These are phyloP conservation scores for Brachyopa scutellaris DNA, from an alignment of 2,888 invertebrate genomes.

Conservation along the genomic window DNA sequence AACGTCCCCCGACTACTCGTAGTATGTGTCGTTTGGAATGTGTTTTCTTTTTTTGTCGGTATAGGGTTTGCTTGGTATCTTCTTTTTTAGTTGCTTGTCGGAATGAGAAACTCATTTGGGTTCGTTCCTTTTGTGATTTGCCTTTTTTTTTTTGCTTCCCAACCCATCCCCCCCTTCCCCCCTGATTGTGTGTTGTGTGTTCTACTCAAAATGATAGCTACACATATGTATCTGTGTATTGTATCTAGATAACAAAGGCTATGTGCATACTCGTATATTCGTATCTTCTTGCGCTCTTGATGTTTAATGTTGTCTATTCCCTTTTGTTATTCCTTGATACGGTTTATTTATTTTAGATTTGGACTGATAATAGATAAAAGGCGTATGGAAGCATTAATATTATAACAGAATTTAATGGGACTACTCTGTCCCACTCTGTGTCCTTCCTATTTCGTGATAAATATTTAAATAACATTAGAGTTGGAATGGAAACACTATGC, in stretches of 20 bases:
- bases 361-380: constrained; percentile 54
- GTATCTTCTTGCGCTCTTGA: constrained; percentile 29
- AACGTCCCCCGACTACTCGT: constrained; percentile 48
- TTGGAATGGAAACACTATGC: constrained; percentile 1
- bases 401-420: constrained; percentile 59
- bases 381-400: constrained; percentile 61
- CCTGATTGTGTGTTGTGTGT: neutral
- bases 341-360: constrained; percentile 70
- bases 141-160: neutral
- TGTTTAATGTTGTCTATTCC: constrained; percentile 66
- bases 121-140: constrained; percentile 63
- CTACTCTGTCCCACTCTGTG: neutral
- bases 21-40: constrained; percentile 41
- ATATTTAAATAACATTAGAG: constrained; percentile 34
- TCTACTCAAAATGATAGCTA: constrained; percentile 45
- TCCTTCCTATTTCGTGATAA: constrained; percentile 13
- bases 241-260: constrained; percentile 32
- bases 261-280: neutral
- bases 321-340: constrained; percentile 61
- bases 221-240: constrained; percentile 9
- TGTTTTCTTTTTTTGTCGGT: neutral
- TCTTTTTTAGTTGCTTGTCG: constrained; percentile 3
- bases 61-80: too few relatives aligned
- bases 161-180: too few relatives aligned
- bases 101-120: constrained; percentile 56